These are phyloP conservation scores for Drosophila anomelani DNA, from an alignment of 2,888 invertebrate genomes.

Conservation along the genomic window DNA sequence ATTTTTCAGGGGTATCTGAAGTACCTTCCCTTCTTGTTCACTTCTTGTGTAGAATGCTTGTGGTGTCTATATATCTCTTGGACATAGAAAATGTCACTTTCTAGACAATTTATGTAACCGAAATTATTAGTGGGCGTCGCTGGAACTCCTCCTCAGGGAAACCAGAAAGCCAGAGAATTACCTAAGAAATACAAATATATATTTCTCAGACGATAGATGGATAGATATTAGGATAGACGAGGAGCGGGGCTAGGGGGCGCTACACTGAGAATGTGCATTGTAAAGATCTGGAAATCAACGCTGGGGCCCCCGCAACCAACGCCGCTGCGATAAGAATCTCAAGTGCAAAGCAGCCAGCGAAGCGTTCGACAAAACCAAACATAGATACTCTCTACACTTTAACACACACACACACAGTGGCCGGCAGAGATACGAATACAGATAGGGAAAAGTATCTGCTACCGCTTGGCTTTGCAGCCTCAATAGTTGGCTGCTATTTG, in stretches of 20 bases:
- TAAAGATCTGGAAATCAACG: conserved; percentile 77
- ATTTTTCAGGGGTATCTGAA: conserved; percentile 2
- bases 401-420: background rate
- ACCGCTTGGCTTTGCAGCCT: conserved; percentile 64
- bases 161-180: conserved; percentile 8
- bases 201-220: conserved; percentile 9
- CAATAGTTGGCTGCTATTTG: conserved; percentile 70
- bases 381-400: conserved; percentile 14
- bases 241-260: background rate
- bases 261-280: conserved; percentile 59
- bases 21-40: background rate
- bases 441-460: conserved; percentile 55
- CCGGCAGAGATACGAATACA: conserved; percentile 21
- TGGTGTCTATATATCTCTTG: background rate
- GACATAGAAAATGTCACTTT: conserved; percentile 29
- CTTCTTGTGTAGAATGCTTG: background rate
- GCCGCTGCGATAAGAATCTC: conserved; percentile 71
- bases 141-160: background rate
- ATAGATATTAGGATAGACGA: conserved; percentile 2
- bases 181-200: conserved; percentile 18
- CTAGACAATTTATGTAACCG: conserved; percentile 56
- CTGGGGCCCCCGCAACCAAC: conserved; percentile 51
- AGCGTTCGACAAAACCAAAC: conserved; percentile 75
- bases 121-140: conserved; percentile 3
- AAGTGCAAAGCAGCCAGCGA: conserved; percentile 78